Base-by-base conservation (phyloP, 2,888 invertebrate genomes). In the Oligia latruncula region DNA sequence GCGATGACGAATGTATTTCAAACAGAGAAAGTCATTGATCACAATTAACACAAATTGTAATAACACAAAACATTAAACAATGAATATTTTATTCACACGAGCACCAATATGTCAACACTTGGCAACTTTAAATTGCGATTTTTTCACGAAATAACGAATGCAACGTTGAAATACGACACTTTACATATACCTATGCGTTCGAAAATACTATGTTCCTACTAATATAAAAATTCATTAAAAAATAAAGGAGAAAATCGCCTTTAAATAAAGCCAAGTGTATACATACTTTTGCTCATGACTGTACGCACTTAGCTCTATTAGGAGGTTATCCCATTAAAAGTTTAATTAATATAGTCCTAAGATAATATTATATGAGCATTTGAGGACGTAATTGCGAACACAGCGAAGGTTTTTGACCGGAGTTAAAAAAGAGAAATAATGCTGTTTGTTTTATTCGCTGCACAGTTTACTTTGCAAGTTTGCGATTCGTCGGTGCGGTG, bases 311-410 rank as follows among this genome's bases (percentile, higher is more conserved):
- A 89, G 80, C 84, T 89, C 86, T 90, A 88, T 90, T 88, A 88
- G 76, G 79, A 77, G 79, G 85, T 83, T 90, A 90, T 90, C 91
- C 86, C 90, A 89, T 91, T 92, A 91, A 92, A 94, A 94, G 91
- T 93, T 93, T 93, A 94, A 94, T 94, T 94, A 92, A 89, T 91
- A 91, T 91, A 91, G 92, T 91, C 94, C 94, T 95, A 94, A 94
- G 91, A 94, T 93, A 95, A 95, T 93, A 95, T 91, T 91, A 88
- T 90, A 89, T 76, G 86, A 92, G 90, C 87, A 90, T 90, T 91
- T 88, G 84, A 88, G 87, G 83, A 84, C 83, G 86, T 91, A 92
- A 93, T 92, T 93, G 89, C 85, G 87, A 88, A 89, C 80, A 88
- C 90, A 89, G 82, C 82, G 87, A 90, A 91, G 91, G 91, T 90